Base-by-base conservation (phyloP, 53 echinoderm and acorn worm genomes). In the Holothuria leucospilota region DNA sequence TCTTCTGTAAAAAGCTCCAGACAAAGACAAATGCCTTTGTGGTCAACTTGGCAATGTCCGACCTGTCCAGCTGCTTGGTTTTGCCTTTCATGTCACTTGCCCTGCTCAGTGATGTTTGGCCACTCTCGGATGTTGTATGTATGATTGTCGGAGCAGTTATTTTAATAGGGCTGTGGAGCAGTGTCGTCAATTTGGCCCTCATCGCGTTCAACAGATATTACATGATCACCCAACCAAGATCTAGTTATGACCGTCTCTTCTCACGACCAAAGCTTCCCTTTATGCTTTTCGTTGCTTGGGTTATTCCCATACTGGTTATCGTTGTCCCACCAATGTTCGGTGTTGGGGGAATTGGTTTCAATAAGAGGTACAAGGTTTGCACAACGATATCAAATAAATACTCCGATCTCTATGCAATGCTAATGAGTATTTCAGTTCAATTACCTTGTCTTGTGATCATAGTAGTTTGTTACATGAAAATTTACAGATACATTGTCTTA, bases 11-110 rank as follows among this genome's bases (percentile, higher is more conserved):
- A 26, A 91, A 94, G 68, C 91, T 94, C 5, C 89, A 77, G 49
- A 94, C 91, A 18, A 41, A 66, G 27, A 91, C 94, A n/a, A 94
- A 94, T 38, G 88, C 69, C 21, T 94, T 94, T 78, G 91, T 94
- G 29, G 91, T 91, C 56, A 94, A 85, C 62, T 77, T 94, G 2
- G 88, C 91, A 66, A 40, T 82, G 24, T 86, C 94, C 7, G 94
- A 94, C 65, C 81, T 94, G 6, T 62, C 91, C 14, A 77, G 88
- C 8, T 81, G 91, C 39, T 68, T 91, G n/a, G 81, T 77, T 15
- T n/a, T 88, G 2, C 68, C 85, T 49, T 85, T 88, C 66, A 84
- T 68, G 59, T 79, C 70, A 12, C 51, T 91, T 6, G 91, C 84
- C 9, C 49, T 91, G 53, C 63, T 88, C 21, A 88, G 78, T 29